A percentile compares a stretch with the other conserved stretches of the same genome.
These are phyloP conservation scores for Eristalis tenax DNA, from an alignment of 2,888 invertebrate genomes.

Conservation along the genomic window DNA sequence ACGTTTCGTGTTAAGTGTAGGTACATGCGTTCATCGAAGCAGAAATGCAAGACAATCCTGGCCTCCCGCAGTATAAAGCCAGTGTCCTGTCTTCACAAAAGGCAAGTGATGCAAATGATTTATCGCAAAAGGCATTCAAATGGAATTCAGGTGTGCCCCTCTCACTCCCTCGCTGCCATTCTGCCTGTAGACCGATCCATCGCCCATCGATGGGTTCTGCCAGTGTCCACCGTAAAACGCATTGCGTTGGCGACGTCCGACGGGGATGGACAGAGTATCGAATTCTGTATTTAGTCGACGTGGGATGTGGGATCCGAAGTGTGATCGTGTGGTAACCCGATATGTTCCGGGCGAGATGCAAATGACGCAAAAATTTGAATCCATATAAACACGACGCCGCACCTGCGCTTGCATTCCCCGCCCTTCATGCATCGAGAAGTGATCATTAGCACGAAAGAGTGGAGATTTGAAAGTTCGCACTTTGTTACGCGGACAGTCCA, in stretches of 20 bases:
- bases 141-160: not conserved
- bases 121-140: slow-evolving; percentile 11
- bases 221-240: no score
- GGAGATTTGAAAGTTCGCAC: slow-evolving; percentile 55
- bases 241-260: not conserved
- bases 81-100: not conserved
- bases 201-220: no score
- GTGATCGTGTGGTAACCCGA: not conserved
- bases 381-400: not conserved
- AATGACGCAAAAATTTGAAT: slow-evolving; percentile 4
- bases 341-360: not conserved
- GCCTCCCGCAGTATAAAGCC: not conserved
- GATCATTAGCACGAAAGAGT: slow-evolving; percentile 44
- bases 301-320: not conserved
- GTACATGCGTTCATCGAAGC: not conserved
- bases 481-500: not conserved
- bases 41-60: not conserved
- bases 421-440: slow-evolving; percentile 26
- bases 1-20: not conserved
- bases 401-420: slow-evolving; percentile 11
- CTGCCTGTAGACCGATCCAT: not conserved
- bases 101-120: slow-evolving; percentile 33
- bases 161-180: no score
- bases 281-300: not conserved
- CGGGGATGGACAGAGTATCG: not conserved